Percentiles rank a stretch among this genome's conserved stretches.
phyloP scores from a whole-genome alignment of 2,888 invertebrate genomes.

The Anorthoa munda region DNA sequence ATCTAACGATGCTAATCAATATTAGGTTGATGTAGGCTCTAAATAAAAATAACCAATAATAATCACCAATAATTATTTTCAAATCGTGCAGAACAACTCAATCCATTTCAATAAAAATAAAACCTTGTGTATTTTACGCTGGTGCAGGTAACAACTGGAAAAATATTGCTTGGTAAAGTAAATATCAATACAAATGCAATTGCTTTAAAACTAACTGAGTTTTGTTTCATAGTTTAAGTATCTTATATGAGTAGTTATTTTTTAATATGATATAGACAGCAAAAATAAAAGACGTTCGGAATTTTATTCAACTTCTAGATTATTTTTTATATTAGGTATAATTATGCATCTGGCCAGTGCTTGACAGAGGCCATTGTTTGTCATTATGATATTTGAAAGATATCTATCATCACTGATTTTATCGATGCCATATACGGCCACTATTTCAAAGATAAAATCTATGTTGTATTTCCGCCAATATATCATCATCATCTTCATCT shows the following conservation, averaged over 20 bases:
- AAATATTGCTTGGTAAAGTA: constrained; percentile 28
- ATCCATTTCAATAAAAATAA: neutral
- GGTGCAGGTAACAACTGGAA: constrained; percentile 24
- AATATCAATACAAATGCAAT: constrained; percentile 18
- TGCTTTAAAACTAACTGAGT: neutral
- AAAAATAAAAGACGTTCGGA: neutral
- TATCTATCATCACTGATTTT: constrained; percentile 8
- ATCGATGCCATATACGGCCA: neutral
- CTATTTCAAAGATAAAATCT: constrained; percentile 15
- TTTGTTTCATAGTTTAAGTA: constrained; percentile 4
- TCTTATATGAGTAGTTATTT: neutral
- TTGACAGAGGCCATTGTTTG: neutral
- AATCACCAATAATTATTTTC: no score
- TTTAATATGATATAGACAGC: no score
- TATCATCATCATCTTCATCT: no score
- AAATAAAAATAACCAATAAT: no score
- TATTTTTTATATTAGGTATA: neutral
- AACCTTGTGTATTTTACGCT: neutral
- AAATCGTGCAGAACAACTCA: neutral
- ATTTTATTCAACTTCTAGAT: neutral
- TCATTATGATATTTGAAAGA: neutral
- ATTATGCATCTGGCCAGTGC: neutral
- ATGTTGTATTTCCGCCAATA: neutral
- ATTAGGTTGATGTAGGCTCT: neutral
- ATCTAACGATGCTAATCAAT: no score